phyloP scores from a whole-genome alignment of 2,113 vertebrate species.

The Tragelaphus strepsiceros region DNA sequence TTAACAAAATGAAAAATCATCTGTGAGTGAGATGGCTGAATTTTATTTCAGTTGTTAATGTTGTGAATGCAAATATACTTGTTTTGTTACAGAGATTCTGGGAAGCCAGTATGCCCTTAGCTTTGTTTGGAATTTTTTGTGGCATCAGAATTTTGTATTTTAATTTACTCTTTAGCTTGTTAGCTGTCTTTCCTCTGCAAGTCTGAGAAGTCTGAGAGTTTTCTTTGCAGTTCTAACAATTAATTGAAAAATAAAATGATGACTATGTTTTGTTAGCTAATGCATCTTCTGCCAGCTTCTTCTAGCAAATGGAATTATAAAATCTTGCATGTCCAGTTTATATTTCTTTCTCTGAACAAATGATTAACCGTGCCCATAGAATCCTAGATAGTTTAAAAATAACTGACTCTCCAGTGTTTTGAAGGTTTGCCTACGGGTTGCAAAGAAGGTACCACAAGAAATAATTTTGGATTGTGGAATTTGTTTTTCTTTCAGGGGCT shows the following conservation, averaged over 20 bases:
- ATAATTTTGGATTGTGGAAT: background rate
- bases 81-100: background rate
- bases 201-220: background rate
- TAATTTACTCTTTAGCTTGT: background rate
- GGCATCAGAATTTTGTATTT: background rate
- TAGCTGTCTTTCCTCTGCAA: background rate
- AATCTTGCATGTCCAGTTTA: background rate
- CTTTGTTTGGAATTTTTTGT: slow-evolving; percentile 31
- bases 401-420: background rate
- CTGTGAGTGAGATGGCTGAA: background rate
- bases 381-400: background rate
- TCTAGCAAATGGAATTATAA: slow-evolving; percentile 55
- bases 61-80: background rate
- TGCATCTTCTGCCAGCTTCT: slow-evolving; percentile 25
- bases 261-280: background rate
- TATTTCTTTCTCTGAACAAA: slow-evolving; percentile 29
- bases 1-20: slow-evolving; percentile 35
- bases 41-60: slow-evolving; percentile 24
- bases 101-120: background rate
- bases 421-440: background rate
- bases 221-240: slow-evolving; percentile 29
- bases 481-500: background rate
- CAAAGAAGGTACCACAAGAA: background rate
- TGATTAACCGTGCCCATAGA: background rate
- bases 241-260: slow-evolving; percentile 25